Evolutionary conservation across 2,113 vertebrate species (phyloP).

Genomic region (Murina feae): DNA sequence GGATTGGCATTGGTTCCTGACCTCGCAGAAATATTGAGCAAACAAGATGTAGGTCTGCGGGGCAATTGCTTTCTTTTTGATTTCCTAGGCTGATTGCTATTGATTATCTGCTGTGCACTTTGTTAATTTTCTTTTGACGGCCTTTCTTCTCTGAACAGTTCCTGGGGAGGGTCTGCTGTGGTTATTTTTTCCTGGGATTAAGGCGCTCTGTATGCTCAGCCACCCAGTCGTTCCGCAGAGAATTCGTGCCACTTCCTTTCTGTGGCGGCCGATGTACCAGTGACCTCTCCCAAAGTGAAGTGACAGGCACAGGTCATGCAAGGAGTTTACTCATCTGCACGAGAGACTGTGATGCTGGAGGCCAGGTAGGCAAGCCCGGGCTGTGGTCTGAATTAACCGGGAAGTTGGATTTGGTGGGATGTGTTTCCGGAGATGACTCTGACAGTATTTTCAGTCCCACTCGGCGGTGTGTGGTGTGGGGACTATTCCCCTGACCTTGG

Average conservation of each 20-base stretch:
- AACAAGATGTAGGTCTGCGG: slow-evolving; percentile 41
- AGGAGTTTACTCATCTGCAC: neutral
- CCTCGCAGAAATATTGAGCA: slow-evolving; percentile 34
- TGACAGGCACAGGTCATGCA: neutral
- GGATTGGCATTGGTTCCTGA: neutral
- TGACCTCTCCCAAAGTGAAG: neutral
- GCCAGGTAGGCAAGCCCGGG: rapidly evolving
- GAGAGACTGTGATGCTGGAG: rapidly evolving
- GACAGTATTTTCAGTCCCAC: neutral
- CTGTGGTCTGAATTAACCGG: neutral
- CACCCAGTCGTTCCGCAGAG: neutral
- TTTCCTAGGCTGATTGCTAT: slow-evolving; percentile 61
- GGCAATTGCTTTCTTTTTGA: slow-evolving; percentile 51
- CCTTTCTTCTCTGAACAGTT: slow-evolving; percentile 4
- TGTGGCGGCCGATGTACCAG: neutral
- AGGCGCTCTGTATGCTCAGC: neutral
- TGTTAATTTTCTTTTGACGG: slow-evolving; percentile 51
- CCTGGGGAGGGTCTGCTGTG: neutral
- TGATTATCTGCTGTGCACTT: slow-evolving; percentile 54
- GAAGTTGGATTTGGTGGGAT: neutral
- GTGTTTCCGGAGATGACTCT: neutral
- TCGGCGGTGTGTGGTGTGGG: rapidly evolving
- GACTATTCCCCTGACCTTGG: neutral
- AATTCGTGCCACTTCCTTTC: neutral
- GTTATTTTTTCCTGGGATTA: neutral